Evolutionary conservation across 2,888 invertebrate species (phyloP).

Genomic region (Rhimphoctona megacephalus): DNA sequence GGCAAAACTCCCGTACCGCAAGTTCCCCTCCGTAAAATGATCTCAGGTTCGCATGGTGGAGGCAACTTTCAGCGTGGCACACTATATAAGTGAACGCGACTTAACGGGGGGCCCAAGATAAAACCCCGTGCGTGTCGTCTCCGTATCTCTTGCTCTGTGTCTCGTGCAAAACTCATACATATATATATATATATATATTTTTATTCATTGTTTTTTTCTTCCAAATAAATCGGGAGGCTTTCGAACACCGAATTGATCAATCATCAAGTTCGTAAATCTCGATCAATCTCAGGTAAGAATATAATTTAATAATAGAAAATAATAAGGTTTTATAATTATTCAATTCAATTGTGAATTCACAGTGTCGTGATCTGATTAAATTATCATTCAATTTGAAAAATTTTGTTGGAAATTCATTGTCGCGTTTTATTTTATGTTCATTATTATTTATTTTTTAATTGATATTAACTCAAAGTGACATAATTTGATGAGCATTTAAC

Average conservation of each 20-base stretch:
- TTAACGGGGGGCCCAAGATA: constrained; percentile 81
- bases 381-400: not conserved
- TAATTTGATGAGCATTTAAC: not conserved
- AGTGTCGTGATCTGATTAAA: not conserved
- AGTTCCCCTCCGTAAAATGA: constrained; percentile 73
- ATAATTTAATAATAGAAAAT: not conserved
- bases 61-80: constrained; percentile 83
- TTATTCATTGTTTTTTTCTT: constrained; percentile 28
- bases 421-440: not conserved
- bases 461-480: not conserved
- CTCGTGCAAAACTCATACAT: constrained; percentile 56
- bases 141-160: constrained; percentile 74
- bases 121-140: constrained; percentile 82
- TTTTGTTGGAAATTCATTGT: not conserved
- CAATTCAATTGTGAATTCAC: not conserved
- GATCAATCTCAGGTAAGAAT: constrained; percentile 51
- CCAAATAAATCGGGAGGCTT: constrained; percentile 23
- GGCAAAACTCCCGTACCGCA: constrained; percentile 63
- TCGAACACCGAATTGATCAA: constrained; percentile 11
- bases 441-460: not conserved
- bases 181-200: constrained; percentile 13
- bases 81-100: constrained; percentile 84
- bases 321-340: not conserved
- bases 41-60: constrained; percentile 78
- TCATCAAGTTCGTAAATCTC: constrained; percentile 15